A percentile compares a stretch with the other conserved stretches of the same genome.
Evolutionary conservation across 2,113 vertebrate genomes (phyloP).

Genomic region (Gopherus flavomarginatus): DNA sequence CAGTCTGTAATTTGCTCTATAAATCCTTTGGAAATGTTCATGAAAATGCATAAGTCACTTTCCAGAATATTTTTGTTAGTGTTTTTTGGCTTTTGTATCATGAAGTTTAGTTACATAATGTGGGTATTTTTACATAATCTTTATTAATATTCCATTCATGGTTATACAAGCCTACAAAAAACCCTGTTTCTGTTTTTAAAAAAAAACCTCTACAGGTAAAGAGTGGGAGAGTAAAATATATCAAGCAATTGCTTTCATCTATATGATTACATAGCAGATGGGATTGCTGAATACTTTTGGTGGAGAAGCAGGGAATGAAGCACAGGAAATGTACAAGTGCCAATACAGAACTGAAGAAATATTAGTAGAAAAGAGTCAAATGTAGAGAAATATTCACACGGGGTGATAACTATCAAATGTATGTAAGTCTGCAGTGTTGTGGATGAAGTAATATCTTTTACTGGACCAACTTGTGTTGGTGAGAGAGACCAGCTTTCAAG

Average conservation of each 20-base stretch:
- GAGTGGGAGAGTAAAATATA: not conserved
- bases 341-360: not conserved
- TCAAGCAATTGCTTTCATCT: not conserved
- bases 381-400: not conserved
- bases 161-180: not conserved
- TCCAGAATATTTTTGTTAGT: not conserved
- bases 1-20: not conserved
- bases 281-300: slow-evolving; percentile 14
- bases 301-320: not conserved
- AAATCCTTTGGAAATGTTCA: not conserved
- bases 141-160: not conserved
- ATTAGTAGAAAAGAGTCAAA: not conserved
- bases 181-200: not conserved
- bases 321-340: not conserved
- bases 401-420: not conserved
- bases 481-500: not conserved
- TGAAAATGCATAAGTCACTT: not conserved
- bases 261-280: not conserved
- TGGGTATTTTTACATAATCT: not conserved
- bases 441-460: not conserved
- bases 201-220: not conserved
- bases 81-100: not conserved
- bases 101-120: not conserved
- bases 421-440: not conserved
- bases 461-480: not conserved